phyloP scores from a whole-genome alignment of 2,113 vertebrate genomes.

The Phasianus colchicus region DNA sequence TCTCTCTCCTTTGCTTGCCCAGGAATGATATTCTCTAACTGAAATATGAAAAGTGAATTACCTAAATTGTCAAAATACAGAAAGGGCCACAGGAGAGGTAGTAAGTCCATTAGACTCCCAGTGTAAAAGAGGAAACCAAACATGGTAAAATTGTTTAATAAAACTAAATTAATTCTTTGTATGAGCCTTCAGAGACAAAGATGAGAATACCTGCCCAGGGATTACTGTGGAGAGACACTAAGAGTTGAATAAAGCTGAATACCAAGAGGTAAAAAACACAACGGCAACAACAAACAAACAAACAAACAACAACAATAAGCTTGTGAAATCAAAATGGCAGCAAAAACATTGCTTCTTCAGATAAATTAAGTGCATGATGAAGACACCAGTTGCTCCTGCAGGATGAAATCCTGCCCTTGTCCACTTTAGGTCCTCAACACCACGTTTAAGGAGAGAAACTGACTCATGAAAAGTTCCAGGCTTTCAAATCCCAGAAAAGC shows the following conservation, averaged over 20 bases:
- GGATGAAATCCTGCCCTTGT: neutral
- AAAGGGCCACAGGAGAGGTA: neutral
- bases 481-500: neutral
- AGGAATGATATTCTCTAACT: neutral
- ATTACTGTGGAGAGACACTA: neutral
- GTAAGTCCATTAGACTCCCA: neutral
- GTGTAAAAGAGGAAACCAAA: neutral
- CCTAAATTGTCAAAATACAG: slow-evolving; percentile 15
- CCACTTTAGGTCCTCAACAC: neutral
- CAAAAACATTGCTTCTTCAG: neutral
- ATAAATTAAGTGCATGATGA: neutral
- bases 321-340: neutral
- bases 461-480: neutral
- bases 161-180: neutral
- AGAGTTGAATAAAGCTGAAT: neutral
- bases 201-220: neutral
- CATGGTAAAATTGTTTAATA: neutral
- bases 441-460: neutral
- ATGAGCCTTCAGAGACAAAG: neutral
- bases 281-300: neutral
- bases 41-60: slow-evolving; percentile 3
- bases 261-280: neutral
- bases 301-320: neutral
- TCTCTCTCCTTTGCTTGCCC: neutral
- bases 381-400: neutral